Base-by-base conservation (phyloP, 2,888 invertebrate species). In the Eudemis profundana region DNA sequence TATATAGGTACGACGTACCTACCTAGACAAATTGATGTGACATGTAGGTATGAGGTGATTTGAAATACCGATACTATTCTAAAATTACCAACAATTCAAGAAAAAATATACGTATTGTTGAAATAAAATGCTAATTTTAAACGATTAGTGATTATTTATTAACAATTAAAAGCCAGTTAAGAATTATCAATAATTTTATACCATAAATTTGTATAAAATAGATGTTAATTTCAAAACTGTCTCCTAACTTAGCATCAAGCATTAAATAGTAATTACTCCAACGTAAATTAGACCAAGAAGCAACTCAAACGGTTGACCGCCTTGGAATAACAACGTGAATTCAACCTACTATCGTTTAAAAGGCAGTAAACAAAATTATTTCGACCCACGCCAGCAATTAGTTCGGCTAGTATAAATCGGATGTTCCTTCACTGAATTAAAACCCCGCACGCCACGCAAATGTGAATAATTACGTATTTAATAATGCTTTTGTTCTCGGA, bases 401-500 rank as follows among this genome's bases (percentile, higher is more conserved):
- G 91, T 91, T 92, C 92, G 78, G 80, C 90, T 92, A 92, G 92
- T 88, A 89, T 86, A 89, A 90, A 86, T 86, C 85, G 84, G 84
- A 85, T 82, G 84, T 87, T 89, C 85, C 86, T 81, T 81, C 85
- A 77, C 76, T 74, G 77, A 78, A 83, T 79, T 82, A 81, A 89
- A 90, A 87, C 87, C 87, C 88, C 84, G 89, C 90, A 89, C 90
- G 89, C 87, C 87, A 89, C 79, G 90, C 86, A 90, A 90, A 89
- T 87, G 89, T 90, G 87, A 90, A 90, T 91, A 92, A 91, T 91
- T 92, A 89, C 91, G 90, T 89, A 89, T 90, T 92, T 92, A 92
- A 91, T 92, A 92, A 91, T 84, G 90, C 91, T 89, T 91, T 92
- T 92, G 92, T 92, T 92, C 91, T 89, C 88, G 79, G 77, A 81